Conservation (phyloP, 1,140 invertebrate species). For the Tenebrio molitor region DNA sequence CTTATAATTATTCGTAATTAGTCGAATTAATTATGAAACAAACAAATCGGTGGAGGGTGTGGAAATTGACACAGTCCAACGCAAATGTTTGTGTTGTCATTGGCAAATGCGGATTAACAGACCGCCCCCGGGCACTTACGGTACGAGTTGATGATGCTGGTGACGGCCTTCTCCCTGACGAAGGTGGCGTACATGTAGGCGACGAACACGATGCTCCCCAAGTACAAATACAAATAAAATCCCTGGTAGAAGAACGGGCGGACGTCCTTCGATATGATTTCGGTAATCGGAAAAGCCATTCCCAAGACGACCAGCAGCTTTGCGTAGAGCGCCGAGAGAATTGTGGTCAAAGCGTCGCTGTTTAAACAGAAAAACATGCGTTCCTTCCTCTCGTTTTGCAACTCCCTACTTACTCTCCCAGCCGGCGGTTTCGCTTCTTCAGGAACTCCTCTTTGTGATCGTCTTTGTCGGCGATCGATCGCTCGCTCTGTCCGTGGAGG, state of each 20-base stretch:
- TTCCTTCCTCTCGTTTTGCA: not conserved
- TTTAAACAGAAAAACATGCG: slow-evolving; percentile 44
- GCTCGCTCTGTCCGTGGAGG: slow-evolving; percentile 52
- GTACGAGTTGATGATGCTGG: slow-evolving; percentile 67
- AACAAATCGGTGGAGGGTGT: too few relatives aligned
- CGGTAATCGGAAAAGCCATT: slow-evolving; percentile 78
- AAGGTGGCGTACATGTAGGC: slow-evolving; percentile 84
- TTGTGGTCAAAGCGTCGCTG: slow-evolving; percentile 70
- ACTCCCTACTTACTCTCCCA: slow-evolving; percentile 65
- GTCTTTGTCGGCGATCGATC: slow-evolving; percentile 47
- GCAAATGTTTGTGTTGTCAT: not conserved
- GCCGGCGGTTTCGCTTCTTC: slow-evolving; percentile 63
- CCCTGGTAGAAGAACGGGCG: slow-evolving; percentile 79
- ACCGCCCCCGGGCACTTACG: too few relatives aligned
- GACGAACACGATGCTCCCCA: slow-evolving; percentile 84
- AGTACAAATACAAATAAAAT: slow-evolving; percentile 88
- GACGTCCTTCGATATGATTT: slow-evolving; percentile 77
- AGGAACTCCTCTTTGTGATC: slow-evolving; percentile 43
- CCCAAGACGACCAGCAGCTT: slow-evolving; percentile 85
- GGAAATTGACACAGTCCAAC: too few relatives aligned
- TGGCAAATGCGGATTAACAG: too few relatives aligned
- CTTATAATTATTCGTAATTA: too few relatives aligned
- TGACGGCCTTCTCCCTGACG: slow-evolving; percentile 73
- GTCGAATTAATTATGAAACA: too few relatives aligned
- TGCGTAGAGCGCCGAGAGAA: slow-evolving; percentile 82